Evolutionary conservation across 2,113 vertebrate genomes (phyloP).

Genomic region (Chionodraco myersi): DNA sequence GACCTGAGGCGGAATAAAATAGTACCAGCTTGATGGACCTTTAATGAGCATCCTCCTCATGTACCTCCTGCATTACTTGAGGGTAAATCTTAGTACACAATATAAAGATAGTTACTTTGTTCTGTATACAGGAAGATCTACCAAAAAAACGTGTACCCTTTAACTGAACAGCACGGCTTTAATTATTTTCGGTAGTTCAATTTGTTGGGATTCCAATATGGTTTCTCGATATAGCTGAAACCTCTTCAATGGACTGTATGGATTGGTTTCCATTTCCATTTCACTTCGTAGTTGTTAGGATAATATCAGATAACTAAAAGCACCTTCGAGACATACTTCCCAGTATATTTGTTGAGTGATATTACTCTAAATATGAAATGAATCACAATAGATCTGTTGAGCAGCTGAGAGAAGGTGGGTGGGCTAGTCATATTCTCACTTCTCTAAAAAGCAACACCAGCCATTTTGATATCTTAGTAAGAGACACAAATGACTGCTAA

Average conservation of each 20-base stretch:
- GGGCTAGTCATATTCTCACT: background rate
- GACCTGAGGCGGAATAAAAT: constrained; percentile 7
- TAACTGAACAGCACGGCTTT: background rate
- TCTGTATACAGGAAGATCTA: background rate
- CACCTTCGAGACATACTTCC: background rate
- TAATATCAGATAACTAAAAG: background rate
- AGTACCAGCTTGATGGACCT: background rate
- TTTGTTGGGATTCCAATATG: background rate
- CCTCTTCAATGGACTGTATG: background rate
- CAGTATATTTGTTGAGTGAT: background rate
- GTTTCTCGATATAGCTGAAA: background rate
- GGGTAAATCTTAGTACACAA: background rate
- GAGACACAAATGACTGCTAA: background rate
- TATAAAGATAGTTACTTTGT: background rate
- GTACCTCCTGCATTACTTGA: background rate
- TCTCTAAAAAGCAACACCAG: background rate
- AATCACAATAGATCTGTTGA: background rate
- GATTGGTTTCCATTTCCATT: background rate
- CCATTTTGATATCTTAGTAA: background rate
- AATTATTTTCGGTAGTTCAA: background rate
- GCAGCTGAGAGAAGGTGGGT: constrained; percentile 3
- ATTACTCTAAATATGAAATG: background rate
- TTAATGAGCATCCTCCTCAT: constrained; percentile 3
- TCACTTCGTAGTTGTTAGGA: too few species aligned
- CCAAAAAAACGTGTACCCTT: background rate